Evolutionary conservation across 2,888 invertebrate genomes (phyloP), one percentile per base, ranked within the genome.

Genomic region (Phyto melanocephala): DNA sequence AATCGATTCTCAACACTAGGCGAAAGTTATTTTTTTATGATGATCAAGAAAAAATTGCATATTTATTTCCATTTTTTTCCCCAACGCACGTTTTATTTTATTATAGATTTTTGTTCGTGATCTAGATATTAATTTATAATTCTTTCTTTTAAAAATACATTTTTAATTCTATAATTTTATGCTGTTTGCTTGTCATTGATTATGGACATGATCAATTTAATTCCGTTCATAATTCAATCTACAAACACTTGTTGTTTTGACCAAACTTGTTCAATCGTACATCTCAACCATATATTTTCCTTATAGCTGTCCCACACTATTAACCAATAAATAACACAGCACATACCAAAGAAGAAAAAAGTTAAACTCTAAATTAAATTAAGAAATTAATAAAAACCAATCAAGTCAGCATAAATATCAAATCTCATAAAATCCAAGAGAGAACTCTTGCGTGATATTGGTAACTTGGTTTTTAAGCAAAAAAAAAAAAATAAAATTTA

Each of bases 321-420:
- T 28, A 28, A 28, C 3, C 28, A 13, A 35, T 8, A 40, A 52
- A 60, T n/a, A 60, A 62, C 5, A 56, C 33, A 20, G 47, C 45
- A 42, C 54, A 15, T 5, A 28, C 22, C 6, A 24, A 13, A 45
- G n/a, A 33, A 37, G 0, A 37, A 42, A n/a, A 45, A 47, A 24
- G 47, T 56, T 67, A 28, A 75, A 71, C 70, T 56, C 54, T 75
- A 47, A 20, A 54, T 71, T 45, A 54, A 71, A 82, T 82, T 71
- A 82, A 76, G 79, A 82, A 82, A 82, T 82, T 82, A 79, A 82
- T 71, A 79, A 82, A 75, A 79, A 79, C 60, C 75, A 82, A 82
- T 81, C 78, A 81, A 71, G 42, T 74, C 52, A 70, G 60, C 56
- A 77, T 72, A 47, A 67, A 68, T 60, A 62, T 77, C 17, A 47